Evolutionary conservation across 2,113 vertebrate species (phyloP), one percentile per base, ranked within the genome.

Genomic region (Scophthalmus maximus): DNA sequence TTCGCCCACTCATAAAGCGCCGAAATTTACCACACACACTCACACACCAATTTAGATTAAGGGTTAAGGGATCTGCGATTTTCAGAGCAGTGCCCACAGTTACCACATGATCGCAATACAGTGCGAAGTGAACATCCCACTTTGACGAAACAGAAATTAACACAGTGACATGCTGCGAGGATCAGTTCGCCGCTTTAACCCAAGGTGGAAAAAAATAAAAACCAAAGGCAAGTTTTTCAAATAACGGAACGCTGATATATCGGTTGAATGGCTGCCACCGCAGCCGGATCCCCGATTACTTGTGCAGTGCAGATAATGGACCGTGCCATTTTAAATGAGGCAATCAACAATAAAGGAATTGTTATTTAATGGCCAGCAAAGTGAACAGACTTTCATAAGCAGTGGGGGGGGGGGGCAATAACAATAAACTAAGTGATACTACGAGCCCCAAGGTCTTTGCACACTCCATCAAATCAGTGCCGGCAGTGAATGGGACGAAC

Each of bases 361-460:
- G 56, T 51, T 61, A 65, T 73, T 74, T 80, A 78, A 88, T 82
- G 58, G 59, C 34, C 23, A 38, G 36, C 49, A 73, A 84, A 81
- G 63, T 53, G 42, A 70, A 53, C 10, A 26, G 23, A 42, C 27
- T 70, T n/a, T 81, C 30, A 70, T 60, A 50, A 57, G 62, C 40
- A 72, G 27, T 6, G 11, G 40, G n/a, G 9, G 38, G 22, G 5
- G 32, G 18, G 8, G 30, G 8, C 15, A 62, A 81, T 70, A 74
- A 72, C 34, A 63, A 77, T 68, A 79, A 75, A 65, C 40, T 20
- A 50, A 68, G 55, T 69, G 68, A 46, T 52, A 32, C 50, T 70
- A 78, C 15, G 52, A 65, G 26, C 34, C 50, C 38, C 42, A 44
- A 71, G 44, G 76, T 55, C 49, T 53, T 68, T 1, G 1, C 42